phyloP scores from a whole-genome alignment of 1,140 invertebrate species.

The Charaxes varanes region DNA sequence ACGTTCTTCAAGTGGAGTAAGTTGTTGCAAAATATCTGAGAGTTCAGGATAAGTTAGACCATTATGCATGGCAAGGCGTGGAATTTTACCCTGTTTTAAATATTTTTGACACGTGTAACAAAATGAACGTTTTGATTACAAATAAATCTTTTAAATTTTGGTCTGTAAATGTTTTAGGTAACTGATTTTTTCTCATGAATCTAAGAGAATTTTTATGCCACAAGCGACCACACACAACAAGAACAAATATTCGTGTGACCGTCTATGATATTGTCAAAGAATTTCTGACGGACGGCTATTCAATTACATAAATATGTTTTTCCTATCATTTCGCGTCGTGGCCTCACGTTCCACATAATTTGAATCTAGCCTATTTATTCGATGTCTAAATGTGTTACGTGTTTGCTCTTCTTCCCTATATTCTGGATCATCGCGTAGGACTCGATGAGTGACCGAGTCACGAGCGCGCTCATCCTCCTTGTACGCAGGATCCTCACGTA shows the following conservation, averaged over 20 bases:
- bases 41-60: neutral
- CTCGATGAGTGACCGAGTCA: neutral
- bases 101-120: constrained; percentile 1
- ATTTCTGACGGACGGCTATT: neutral
- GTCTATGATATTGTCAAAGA: neutral
- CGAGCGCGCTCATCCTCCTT: neutral
- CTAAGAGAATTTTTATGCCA: neutral
- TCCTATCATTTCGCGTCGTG: neutral
- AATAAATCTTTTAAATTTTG: neutral
- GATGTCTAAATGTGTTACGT: neutral
- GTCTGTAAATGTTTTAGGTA: neutral
- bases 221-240: neutral
- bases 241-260: neutral
- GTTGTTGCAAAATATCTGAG: neutral
- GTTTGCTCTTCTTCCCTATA: neutral
- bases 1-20: neutral
- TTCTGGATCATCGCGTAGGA: neutral
- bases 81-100: neutral
- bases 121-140: neutral
- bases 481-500: neutral
- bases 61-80: neutral
- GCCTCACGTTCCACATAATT: neutral
- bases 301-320: no score
- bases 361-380: neutral
- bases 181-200: neutral